Conservation (phyloP, 2,797 vertebrate species). For the Pseudotriccus pelzelni region DNA sequence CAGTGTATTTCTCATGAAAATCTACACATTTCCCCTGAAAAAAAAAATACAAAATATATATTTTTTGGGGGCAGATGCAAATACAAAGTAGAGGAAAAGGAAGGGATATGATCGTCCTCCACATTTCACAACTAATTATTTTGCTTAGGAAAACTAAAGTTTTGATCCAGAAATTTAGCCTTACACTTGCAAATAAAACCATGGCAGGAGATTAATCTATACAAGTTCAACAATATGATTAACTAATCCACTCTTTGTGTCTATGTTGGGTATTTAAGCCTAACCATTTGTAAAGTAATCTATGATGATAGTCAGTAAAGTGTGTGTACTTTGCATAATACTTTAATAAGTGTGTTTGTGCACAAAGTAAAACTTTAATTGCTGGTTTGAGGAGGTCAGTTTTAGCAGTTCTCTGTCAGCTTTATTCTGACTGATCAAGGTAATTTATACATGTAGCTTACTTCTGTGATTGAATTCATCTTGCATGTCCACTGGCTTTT, state of each 20-base stretch:
- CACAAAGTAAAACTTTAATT: conserved; percentile 47
- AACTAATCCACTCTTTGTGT: conserved; percentile 58
- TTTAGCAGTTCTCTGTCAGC: conserved; percentile 14
- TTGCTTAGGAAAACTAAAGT: neutral
- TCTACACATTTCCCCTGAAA: neutral
- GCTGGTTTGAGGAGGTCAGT: neutral
- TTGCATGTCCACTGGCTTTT: neutral
- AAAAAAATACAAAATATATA: neutral
- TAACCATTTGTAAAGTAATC: conserved; percentile 40
- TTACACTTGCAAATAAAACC: conserved; percentile 30
- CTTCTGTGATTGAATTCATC: conserved; percentile 35
- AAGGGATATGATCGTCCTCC: neutral
- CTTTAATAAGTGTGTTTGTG: conserved; percentile 52
- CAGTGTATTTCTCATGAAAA: neutral
- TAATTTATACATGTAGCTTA: conserved; percentile 10
- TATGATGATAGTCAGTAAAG: conserved; percentile 59
- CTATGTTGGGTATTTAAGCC: neutral
- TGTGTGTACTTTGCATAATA: conserved; percentile 52
- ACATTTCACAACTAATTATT: conserved; percentile 12
- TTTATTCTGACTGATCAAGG: conserved; percentile 30
- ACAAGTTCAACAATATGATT: conserved; percentile 40
- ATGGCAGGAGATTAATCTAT: neutral
- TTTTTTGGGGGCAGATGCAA: neutral
- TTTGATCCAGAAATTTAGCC: conserved; percentile 25
- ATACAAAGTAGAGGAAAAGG: neutral